Evolutionary conservation across 2,888 invertebrate genomes (phyloP).

Genomic region (Polydesmus complanatus): DNA sequence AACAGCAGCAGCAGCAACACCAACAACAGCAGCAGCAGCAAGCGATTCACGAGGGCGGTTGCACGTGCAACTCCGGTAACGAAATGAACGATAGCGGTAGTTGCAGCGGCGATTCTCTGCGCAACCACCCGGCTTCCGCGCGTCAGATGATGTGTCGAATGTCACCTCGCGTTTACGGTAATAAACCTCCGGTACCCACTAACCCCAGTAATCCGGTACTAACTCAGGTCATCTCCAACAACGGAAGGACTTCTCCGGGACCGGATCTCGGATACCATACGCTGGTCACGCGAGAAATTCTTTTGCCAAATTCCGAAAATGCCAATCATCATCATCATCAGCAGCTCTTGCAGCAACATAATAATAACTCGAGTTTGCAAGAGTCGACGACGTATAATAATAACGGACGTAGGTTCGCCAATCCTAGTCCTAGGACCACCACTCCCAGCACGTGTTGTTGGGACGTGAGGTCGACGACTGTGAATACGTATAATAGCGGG

Average conservation of each 20-base stretch:
- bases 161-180: slow-evolving; percentile 10
- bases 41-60: not conserved
- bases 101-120: not conserved
- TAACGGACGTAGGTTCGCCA: slow-evolving; percentile 42
- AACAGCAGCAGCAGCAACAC: not conserved
- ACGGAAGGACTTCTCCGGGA: slow-evolving; percentile 42
- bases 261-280: slow-evolving; percentile 72
- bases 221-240: not conserved
- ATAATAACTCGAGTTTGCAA: not conserved
- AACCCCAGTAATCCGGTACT: not conserved
- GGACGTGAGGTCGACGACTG: slow-evolving; percentile 2
- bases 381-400: slow-evolving; percentile 7
- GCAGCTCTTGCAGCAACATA: not conserved
- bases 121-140: not conserved
- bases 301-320: not conserved
- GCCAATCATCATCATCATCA: not conserved
- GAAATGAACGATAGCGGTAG: no score
- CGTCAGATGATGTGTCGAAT: not conserved
- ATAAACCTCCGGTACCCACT: not conserved
- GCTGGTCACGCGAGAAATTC: slow-evolving; percentile 34
- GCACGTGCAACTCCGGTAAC: not conserved
- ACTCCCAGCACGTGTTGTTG: slow-evolving; percentile 11
- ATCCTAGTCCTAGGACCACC: slow-evolving; percentile 22
- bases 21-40: not conserved
- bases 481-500: slow-evolving; percentile 17